phyloP scores from a whole-genome alignment of 2,113 vertebrate species.

The Montifringilla adamsi region DNA sequence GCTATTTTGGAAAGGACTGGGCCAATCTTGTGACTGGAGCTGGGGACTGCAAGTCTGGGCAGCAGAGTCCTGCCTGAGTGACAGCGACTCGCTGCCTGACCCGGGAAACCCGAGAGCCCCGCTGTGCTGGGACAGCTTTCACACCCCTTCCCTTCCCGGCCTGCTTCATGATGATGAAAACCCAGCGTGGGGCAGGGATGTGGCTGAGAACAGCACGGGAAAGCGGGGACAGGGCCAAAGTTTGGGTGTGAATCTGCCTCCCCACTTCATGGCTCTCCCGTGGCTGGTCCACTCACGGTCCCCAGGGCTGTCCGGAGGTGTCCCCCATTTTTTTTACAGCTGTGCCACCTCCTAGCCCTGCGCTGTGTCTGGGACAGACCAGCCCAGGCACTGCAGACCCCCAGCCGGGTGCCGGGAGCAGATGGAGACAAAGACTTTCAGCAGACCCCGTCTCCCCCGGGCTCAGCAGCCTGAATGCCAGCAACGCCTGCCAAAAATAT shows the following conservation, averaged over 20 bases:
- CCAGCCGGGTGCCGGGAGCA: background rate
- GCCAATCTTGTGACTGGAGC: slow-evolving; percentile 36
- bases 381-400: background rate
- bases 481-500: slow-evolving; percentile 72
- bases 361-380: fast-evolving
- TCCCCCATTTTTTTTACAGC: background rate
- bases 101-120: slow-evolving; percentile 17
- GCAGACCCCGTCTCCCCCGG: slow-evolving; percentile 15
- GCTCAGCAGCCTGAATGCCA: slow-evolving; percentile 53
- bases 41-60: slow-evolving; percentile 50
- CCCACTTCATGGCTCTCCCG: fast-evolving
- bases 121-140: background rate
- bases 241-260: background rate
- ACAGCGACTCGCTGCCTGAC: slow-evolving; percentile 15
- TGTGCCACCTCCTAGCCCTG: background rate
- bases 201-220: background rate
- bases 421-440: slow-evolving; percentile 29
- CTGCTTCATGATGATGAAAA: background rate
- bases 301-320: background rate
- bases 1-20: slow-evolving; percentile 51
- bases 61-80: slow-evolving; percentile 41
- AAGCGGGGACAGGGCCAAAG: fast-evolving
- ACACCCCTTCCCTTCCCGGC: background rate
- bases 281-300: fast-evolving
- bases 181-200: background rate